Evolutionary conservation across 2,888 invertebrate genomes (phyloP).

Genomic region (Apamea epomidion): DNA sequence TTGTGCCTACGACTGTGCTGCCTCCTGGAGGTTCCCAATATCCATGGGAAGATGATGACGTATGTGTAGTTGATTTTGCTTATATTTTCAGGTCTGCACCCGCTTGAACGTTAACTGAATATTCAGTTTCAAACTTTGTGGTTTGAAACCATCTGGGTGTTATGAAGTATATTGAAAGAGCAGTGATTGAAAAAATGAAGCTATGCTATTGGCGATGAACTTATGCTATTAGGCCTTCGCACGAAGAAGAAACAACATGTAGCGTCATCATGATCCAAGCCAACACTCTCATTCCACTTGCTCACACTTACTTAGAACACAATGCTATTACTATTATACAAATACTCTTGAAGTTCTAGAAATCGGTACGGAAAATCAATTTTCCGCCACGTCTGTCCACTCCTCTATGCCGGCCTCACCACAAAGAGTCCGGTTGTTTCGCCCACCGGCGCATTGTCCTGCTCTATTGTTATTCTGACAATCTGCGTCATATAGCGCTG

Average conservation of each 20-base stretch:
- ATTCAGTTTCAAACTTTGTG: not conserved
- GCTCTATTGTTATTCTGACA: slow-evolving; percentile 86
- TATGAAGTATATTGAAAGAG: not conserved
- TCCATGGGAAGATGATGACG: not conserved
- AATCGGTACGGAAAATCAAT: not conserved
- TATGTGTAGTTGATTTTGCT: not conserved
- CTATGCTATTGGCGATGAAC: not conserved
- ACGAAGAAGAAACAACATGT: not conserved
- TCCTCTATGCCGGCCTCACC: slow-evolving; percentile 75
- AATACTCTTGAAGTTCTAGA: too few relatives aligned
- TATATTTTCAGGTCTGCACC: not conserved
- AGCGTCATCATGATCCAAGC: not conserved
- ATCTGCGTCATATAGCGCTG: slow-evolving; percentile 71
- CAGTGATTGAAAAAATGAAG: not conserved
- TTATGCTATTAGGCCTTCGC: not conserved
- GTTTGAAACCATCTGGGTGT: not conserved
- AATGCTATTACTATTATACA: not conserved
- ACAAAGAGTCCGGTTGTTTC: slow-evolving; percentile 86
- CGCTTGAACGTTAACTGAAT: not conserved
- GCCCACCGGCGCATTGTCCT: slow-evolving; percentile 85
- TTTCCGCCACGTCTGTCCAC: slow-evolving; percentile 51
- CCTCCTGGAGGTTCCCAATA: slow-evolving; percentile 18
- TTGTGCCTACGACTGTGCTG: slow-evolving; percentile 41
- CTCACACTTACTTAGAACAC: not conserved
- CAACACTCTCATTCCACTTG: not conserved